phyloP scores from a whole-genome alignment of 2,797 vertebrate genomes.

The Carduelis carduelis region DNA sequence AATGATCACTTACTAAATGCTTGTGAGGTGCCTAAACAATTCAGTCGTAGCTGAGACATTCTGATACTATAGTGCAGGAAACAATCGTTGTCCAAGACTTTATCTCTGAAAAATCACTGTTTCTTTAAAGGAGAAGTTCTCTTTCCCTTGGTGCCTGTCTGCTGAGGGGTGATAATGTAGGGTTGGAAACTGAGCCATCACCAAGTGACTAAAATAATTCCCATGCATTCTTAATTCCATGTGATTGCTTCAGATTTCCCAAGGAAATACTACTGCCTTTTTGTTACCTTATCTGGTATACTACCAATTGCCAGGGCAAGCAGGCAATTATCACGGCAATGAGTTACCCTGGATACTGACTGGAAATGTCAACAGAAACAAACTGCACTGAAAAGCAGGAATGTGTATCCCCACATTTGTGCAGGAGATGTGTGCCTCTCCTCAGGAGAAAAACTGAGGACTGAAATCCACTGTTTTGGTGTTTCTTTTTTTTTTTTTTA shows the following conservation, averaged over 20 bases:
- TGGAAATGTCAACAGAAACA: slow-evolving; percentile 37
- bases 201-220: slow-evolving; percentile 20
- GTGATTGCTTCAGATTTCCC: slow-evolving; percentile 7
- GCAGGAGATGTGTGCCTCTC: background rate
- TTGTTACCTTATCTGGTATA: background rate
- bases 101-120: background rate
- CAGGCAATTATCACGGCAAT: background rate
- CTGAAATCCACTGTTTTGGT: background rate
- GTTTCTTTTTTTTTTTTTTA: background rate
- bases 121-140: background rate
- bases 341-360: background rate
- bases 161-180: background rate
- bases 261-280: background rate
- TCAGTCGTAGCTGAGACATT: background rate
- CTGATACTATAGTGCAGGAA: background rate
- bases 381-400: background rate
- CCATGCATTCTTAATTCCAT: background rate
- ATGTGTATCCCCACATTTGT: background rate
- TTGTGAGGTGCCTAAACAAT: background rate
- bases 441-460: background rate
- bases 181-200: background rate
- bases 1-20: background rate
- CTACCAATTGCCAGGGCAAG: background rate
- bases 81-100: background rate
- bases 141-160: background rate